phyloP scores from a whole-genome alignment of 2,113 vertebrate genomes.

The Glaucomys volans region DNA sequence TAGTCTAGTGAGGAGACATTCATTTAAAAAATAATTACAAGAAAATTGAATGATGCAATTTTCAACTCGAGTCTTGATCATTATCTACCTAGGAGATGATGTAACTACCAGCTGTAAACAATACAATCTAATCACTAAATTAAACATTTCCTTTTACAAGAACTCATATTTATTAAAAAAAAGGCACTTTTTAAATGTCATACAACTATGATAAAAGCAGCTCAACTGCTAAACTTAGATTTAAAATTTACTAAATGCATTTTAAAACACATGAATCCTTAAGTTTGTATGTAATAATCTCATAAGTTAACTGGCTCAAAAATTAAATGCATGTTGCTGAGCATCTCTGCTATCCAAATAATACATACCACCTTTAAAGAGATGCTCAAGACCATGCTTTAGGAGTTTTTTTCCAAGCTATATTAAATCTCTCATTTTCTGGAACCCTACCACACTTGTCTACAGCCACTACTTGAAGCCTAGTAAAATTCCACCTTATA shows the following conservation, averaged over 20 bases:
- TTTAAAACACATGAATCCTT: neutral
- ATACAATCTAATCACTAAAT: neutral
- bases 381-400: neutral
- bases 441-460: conserved; percentile 18
- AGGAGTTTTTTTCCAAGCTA: conserved; percentile 6
- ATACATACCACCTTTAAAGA: neutral
- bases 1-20: neutral
- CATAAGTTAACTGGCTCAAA: conserved; percentile 36
- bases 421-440: neutral
- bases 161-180: neutral
- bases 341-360: neutral
- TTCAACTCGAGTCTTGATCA: neutral
- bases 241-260: neutral
- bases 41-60: neutral
- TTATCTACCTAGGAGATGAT: neutral
- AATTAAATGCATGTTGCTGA: conserved; percentile 19
- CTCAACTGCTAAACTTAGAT: neutral
- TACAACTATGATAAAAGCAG: neutral
- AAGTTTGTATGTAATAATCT: conserved; percentile 15
- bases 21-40: conserved; percentile 59
- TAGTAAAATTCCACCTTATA: neutral
- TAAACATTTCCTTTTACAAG: conserved; percentile 37
- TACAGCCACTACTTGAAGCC: neutral
- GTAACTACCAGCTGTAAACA: neutral
- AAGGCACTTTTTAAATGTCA: neutral